Percentiles rank a stretch among this genome's conserved stretches.
Conservation (phyloP, 2,888 invertebrate species). For the Pandemis corylana region DNA sequence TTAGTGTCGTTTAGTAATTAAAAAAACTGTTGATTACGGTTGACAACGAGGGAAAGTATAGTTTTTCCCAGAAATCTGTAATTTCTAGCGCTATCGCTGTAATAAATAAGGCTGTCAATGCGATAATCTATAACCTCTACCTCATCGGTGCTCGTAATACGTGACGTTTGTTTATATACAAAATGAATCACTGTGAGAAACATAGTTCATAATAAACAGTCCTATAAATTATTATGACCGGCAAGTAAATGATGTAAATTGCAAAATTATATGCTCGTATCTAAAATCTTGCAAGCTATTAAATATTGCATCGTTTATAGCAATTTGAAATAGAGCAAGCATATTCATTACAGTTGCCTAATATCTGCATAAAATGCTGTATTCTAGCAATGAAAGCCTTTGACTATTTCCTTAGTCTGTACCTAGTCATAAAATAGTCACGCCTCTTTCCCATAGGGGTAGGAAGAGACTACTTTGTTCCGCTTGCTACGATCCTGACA, state of each 20-base stretch:
- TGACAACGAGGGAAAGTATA: not conserved
- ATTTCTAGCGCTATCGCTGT: not conserved
- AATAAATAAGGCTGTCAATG: not conserved
- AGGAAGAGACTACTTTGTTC: too few relatives aligned
- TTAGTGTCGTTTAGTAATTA: too few relatives aligned
- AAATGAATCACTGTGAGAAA: slow-evolving; percentile 6
- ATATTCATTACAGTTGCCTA: too few relatives aligned
- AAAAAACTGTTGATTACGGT: too few relatives aligned
- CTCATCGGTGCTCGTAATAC: slow-evolving; percentile 6
- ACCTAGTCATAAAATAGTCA: too few relatives aligned
- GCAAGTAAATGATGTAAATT: not conserved
- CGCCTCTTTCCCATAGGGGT: too few relatives aligned
- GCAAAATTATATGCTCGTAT: not conserved
- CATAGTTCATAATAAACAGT: not conserved
- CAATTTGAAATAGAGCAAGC: too few relatives aligned
- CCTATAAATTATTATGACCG: not conserved
- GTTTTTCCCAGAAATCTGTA: not conserved
- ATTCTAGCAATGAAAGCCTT: too few relatives aligned
- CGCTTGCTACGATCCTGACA: too few relatives aligned
- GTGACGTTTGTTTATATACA: slow-evolving; percentile 16
- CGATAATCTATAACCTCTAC: slow-evolving; percentile 17
- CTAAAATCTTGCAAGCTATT: not conserved
- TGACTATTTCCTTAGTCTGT: too few relatives aligned
- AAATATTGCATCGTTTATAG: not conserved
- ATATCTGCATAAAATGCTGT: too few relatives aligned